Conservation (phyloP, 2,113 vertebrate species). For the Mus spicilegus region DNA sequence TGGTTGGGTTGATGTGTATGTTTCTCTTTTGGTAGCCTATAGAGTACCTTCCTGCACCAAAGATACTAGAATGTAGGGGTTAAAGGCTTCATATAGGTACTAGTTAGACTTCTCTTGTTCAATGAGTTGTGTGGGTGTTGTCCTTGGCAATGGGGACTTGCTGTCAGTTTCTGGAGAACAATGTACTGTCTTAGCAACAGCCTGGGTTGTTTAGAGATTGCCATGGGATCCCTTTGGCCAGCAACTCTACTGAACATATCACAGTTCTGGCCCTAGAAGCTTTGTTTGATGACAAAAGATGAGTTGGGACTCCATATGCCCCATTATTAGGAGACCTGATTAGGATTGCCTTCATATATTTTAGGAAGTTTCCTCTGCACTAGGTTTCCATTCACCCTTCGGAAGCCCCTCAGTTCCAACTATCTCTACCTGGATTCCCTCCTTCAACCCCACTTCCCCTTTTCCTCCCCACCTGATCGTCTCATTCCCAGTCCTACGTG, state of each 20-base stretch:
- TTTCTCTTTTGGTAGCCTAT: background rate
- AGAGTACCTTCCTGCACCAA: background rate
- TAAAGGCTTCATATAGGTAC: background rate
- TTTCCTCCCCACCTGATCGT: background rate
- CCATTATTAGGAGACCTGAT: background rate
- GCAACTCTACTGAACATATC: background rate
- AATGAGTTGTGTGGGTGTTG: background rate
- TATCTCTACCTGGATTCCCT: background rate
- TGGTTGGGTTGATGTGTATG: background rate
- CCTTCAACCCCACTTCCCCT: background rate
- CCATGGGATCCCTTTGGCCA: background rate
- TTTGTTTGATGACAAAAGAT: too few relatives aligned
- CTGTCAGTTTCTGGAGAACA: background rate
- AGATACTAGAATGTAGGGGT: background rate
- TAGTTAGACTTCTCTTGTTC: background rate
- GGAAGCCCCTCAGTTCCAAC: background rate
- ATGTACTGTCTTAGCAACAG: background rate
- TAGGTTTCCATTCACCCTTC: background rate
- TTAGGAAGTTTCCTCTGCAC: background rate
- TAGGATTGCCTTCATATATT: background rate
- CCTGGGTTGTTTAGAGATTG: background rate
- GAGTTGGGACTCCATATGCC: background rate
- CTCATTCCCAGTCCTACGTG: background rate
- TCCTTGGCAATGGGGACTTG: background rate
- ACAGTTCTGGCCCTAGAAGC: background rate